These are phyloP conservation scores for Opisthocomus hoazin DNA, from an alignment of 2,113 vertebrate genomes.

Conservation along the genomic window DNA sequence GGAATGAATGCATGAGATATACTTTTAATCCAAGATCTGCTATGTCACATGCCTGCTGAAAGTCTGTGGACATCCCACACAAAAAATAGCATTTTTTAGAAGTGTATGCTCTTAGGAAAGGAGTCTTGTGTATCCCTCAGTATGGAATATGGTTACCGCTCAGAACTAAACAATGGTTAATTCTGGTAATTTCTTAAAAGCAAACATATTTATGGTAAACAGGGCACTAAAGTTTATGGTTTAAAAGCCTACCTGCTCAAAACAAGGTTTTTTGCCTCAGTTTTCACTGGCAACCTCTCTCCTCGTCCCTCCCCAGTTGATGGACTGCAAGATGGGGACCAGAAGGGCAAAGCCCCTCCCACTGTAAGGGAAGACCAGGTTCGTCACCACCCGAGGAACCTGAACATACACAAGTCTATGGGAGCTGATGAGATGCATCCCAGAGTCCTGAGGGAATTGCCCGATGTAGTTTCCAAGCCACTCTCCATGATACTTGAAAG, in stretches of 20 bases:
- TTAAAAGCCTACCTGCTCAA: not conserved
- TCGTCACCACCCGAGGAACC: too few species aligned
- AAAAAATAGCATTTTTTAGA: not conserved
- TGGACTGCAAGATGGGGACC: too few species aligned
- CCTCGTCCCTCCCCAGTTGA: too few species aligned
- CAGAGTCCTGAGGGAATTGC: too few species aligned
- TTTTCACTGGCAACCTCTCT: too few species aligned
- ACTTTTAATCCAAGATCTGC: not conserved
- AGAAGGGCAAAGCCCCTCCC: too few species aligned
- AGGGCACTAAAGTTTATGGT: not conserved
- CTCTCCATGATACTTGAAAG: too few species aligned
- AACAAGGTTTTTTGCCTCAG: too few species aligned
- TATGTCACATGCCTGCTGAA: not conserved
- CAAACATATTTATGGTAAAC: not conserved
- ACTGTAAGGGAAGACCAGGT: too few species aligned
- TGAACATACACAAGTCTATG: too few species aligned
- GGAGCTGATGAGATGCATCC: too few species aligned
- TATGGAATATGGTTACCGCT: not conserved
- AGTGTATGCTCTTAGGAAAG: not conserved
- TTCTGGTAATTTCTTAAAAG: not conserved
- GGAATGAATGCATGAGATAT: accelerated
- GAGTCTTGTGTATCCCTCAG: not conserved
- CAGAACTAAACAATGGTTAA: not conserved
- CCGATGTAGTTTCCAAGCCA: too few species aligned
- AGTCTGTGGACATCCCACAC: not conserved